Base-by-base conservation (phyloP, 53 echinoderm and acorn worm species). In the Mesocentrotus franciscanus region DNA sequence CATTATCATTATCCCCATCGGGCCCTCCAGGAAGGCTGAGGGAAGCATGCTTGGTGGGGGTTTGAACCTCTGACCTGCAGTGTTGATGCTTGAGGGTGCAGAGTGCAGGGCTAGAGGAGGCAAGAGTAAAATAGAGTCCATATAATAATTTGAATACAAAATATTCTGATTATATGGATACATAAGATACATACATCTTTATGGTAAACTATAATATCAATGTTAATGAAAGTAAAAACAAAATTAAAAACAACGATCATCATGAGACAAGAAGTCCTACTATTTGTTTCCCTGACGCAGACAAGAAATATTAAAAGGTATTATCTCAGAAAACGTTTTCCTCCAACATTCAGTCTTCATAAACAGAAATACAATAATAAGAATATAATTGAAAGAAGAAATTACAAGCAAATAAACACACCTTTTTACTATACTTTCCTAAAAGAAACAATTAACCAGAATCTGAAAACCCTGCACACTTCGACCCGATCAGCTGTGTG, bases 21-120 rank as follows among this genome's bases (percentile, higher is more conserved):
- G 96, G 57, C 34, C 85, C 6, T 56, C 92, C 39, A 62, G 68
- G 78, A 71, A 34, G 14, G 89, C 26, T 1, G 78, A 91, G 39
- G 92, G 66, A 20, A 87, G 71, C 92, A 83, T 92, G 61, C 72
- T 70, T 14, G 72, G 71, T 64, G 85, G 95, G 68, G 95, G 84
- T 58, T 85, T 84, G 59, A 93, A 66, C 61, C 60, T 90, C 62
- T 83, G 93, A 62, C 93, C 75, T 56, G 96, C 58, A 34, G 96
- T 56, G 26, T 94, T 56, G 29, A 85, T 18, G 27, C 55, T 49
- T 7, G 85, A 61, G 20, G 95, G 96, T 71, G 74, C 94, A 17
- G 97, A 96, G 29, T 94, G 94, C n/a, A 97, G 49, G 35, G 94
- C 97, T 97, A 81, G 15, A n/a, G 12, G 87, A 49, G n/a, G 7